Evolutionary conservation across 1,140 invertebrate species (phyloP), one percentile per base, ranked within the genome.

Genomic region (Philaenus spumarius): DNA sequence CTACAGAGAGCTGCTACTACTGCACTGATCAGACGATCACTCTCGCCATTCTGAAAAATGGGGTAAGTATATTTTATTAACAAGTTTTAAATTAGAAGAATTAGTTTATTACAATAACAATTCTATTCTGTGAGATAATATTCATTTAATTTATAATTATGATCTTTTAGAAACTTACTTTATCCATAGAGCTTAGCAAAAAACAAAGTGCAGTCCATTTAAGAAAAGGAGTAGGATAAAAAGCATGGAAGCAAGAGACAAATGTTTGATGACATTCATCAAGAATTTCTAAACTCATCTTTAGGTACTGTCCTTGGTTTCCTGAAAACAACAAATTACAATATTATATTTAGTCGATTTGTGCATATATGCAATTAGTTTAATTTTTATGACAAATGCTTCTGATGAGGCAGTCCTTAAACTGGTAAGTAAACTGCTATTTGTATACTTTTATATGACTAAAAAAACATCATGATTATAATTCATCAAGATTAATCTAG

Each of bases 181-280:
- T 86, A 64, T 90, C 82, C 60, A 90, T 86, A 66, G 89, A 80
- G 39, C 80, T 80, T 17, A 97, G 75, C 14, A 96, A 72, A 68
- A 94, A 89, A 74, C 93, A 95, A 0, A 97, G 72, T 67, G 89
- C 89, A 56, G 86, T 85, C 94, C 95, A 97, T 71, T 97, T 97
- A 17, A 97, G 76, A 56, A 84, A 86, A 0, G 90, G 88, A 1
- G 93, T 97, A 0, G 95, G 94, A 75, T 95, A 97, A 75, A 97
- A 97, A 0, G 92, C 92, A 74, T 97, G 92, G 68, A 95, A 97
- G 72, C 94, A 96, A 2, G 85, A 77, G 2, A 93, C 87, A 70
- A 96, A 94, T 9, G 93, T 95, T 52, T 84, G 80, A 65, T 96
- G 90, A 66, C 90, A 93, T 68, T 97, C 93, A 24, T 91, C 86